A percentile compares a stretch with the other conserved stretches of the same genome.
Evolutionary conservation across 2,888 invertebrate species (phyloP).

Genomic region (Mallateleia sp.): DNA sequence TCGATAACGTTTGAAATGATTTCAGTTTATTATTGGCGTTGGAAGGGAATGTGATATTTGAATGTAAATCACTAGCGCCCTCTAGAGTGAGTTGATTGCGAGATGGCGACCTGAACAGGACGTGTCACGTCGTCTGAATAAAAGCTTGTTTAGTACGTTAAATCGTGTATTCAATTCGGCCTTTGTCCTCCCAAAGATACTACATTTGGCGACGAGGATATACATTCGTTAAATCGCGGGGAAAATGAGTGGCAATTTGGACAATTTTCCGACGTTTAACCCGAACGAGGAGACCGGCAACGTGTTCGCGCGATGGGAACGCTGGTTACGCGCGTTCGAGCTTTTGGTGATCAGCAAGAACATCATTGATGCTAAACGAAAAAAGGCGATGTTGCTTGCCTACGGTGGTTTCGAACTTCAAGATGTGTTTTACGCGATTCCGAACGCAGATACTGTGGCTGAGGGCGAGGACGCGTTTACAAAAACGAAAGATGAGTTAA

Average conservation of each 20-base stretch:
- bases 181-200: no score
- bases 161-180: no score
- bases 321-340: conserved; percentile 28
- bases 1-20: no score
- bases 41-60: no score
- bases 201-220: background rate
- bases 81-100: no score
- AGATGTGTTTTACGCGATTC: conserved; percentile 46
- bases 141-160: no score
- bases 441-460: background rate
- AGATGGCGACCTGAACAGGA: no score
- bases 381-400: conserved; percentile 29
- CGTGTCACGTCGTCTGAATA: no score
- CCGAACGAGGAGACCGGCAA: conserved; percentile 11
- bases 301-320: conserved; percentile 19
- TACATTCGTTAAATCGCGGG: no score
- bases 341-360: conserved; percentile 2
- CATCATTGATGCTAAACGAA: background rate
- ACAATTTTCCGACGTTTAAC: conserved; percentile 11
- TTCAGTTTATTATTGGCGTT: no score
- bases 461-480: background rate
- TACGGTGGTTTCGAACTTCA: conserved; percentile 34
- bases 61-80: no score
- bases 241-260: no score
- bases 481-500: background rate